A percentile compares a stretch with the other conserved stretches of the same genome.
phyloP scores from a whole-genome alignment of 30 jellyfish, hydroid and myxozoan genomes.

The Pelagia noctiluca region DNA sequence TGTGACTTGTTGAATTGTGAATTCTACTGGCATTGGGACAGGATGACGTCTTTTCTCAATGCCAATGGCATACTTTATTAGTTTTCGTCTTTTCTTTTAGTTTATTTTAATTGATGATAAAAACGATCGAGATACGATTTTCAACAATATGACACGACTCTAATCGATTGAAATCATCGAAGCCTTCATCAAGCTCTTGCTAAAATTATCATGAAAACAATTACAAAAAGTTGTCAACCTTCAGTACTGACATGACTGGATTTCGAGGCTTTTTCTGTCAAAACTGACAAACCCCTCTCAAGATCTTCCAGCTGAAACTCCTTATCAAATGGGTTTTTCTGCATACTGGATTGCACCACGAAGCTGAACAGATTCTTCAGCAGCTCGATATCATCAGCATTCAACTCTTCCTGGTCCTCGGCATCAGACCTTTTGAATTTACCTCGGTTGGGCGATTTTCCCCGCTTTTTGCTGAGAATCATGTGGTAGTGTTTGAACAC shows the following conservation, averaged over 20 bases:
- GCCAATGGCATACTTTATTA: too few species aligned
- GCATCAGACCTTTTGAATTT: conserved; percentile 13
- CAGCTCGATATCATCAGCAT: background rate
- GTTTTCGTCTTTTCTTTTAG: too few species aligned
- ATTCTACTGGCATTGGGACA: too few species aligned
- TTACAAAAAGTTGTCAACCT: background rate
- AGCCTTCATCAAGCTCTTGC: too few species aligned
- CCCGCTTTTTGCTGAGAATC: background rate
- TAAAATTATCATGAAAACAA: too few species aligned
- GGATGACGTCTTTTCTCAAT: too few species aligned
- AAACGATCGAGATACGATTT: too few species aligned
- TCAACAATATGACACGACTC: too few species aligned
- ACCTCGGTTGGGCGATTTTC: background rate
- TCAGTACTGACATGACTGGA: background rate
- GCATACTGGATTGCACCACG: background rate
- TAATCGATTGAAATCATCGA: too few species aligned
- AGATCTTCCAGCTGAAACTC: background rate
- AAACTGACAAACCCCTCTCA: background rate
- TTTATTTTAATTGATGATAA: too few species aligned
- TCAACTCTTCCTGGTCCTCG: conserved; percentile 1
- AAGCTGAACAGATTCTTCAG: background rate
- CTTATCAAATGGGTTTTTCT: background rate
- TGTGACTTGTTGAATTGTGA: too few species aligned
- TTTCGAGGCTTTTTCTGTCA: background rate
- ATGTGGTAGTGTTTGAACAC: conserved; percentile 56